Conservation (phyloP, 2,113 vertebrate genomes). For the Sigmodon hispidus region DNA sequence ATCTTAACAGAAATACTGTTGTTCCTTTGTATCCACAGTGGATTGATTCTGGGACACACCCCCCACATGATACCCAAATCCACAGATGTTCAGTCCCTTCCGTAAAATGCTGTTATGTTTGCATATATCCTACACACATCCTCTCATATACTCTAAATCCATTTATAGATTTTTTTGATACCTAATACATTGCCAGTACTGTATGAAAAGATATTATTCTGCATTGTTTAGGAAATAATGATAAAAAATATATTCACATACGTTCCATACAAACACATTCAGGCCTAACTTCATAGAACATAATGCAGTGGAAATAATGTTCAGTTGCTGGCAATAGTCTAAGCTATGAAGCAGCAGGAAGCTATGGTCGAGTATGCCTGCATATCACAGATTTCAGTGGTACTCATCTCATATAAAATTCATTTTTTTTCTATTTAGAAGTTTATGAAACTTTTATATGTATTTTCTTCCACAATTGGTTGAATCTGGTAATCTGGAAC, state of each 20-base stretch:
- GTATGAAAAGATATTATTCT: background rate
- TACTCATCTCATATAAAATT: background rate
- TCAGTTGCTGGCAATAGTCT: background rate
- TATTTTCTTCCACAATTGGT: background rate
- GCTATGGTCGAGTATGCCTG: background rate
- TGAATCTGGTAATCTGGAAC: background rate
- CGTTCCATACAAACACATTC: background rate
- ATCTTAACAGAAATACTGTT: slow-evolving; percentile 55
- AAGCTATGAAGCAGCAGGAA: background rate
- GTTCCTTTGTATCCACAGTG: background rate
- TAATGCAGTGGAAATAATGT: fast-evolving
- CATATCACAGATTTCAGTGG: too few relatives aligned
- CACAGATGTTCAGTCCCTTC: background rate
- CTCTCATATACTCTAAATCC: background rate
- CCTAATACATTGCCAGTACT: background rate
- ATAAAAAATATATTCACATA: background rate
- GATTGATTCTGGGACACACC: background rate
- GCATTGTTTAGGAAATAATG: background rate
- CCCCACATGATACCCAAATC: background rate
- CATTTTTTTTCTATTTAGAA: background rate
- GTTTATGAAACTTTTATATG: background rate
- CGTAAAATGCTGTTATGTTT: background rate
- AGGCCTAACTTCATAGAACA: background rate
- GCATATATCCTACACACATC: background rate
- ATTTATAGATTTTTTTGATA: background rate